These are phyloP conservation scores for Etheostoma spectabile DNA, from an alignment of 2,113 vertebrate species.

Conservation along the genomic window DNA sequence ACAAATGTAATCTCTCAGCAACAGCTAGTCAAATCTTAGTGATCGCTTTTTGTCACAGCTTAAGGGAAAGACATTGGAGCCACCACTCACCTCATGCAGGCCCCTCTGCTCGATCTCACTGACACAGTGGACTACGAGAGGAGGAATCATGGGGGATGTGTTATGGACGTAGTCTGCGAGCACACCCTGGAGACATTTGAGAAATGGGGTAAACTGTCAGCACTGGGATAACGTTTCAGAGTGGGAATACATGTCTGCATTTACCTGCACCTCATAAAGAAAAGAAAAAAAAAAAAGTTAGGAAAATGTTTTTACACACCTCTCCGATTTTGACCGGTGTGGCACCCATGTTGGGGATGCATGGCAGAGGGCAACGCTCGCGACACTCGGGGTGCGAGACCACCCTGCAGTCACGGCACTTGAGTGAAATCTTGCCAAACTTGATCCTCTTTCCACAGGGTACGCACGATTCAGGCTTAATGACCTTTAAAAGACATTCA, in stretches of 20 bases:
- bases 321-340: slow-evolving; percentile 92
- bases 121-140: slow-evolving; percentile 93
- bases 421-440: slow-evolving; percentile 95
- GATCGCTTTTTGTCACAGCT: slow-evolving; percentile 32
- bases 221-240: neutral
- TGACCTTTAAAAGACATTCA: slow-evolving; percentile 85
- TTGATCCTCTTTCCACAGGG: slow-evolving; percentile 97
- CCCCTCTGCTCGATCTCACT: slow-evolving; percentile 97
- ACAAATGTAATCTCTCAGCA: slow-evolving; percentile 33
- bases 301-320: slow-evolving; percentile 79
- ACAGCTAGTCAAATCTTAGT: slow-evolving; percentile 53
- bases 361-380: slow-evolving; percentile 95
- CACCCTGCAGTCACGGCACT: slow-evolving; percentile 94
- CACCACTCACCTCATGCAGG: slow-evolving; percentile 88
- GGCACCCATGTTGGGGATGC: slow-evolving; percentile 88
- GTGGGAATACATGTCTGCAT: neutral
- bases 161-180: slow-evolving; percentile 91
- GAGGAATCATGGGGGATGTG: slow-evolving; percentile 94
- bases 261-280: neutral
- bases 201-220: neutral
- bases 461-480: slow-evolving; percentile 97
- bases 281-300: neutral
- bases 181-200: slow-evolving; percentile 83
- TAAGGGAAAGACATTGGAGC: slow-evolving; percentile 28
- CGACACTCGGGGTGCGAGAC: slow-evolving; percentile 94